Conservation (phyloP, 1,140 invertebrate species). For the Drosophila nigromelanica region DNA sequence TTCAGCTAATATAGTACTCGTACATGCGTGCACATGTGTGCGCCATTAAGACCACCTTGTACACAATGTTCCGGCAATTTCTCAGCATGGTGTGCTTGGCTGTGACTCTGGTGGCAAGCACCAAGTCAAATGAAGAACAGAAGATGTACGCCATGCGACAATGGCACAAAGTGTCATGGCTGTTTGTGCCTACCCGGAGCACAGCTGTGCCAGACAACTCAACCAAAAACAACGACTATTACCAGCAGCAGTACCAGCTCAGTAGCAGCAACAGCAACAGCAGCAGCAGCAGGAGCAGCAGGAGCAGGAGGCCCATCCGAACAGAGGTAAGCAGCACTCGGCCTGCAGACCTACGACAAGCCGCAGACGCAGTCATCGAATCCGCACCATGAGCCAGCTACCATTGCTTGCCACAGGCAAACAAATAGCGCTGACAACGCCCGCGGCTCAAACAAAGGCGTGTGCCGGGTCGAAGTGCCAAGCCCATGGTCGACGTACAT, state of each 20-base stretch:
- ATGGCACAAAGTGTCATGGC: slow-evolving; percentile 11
- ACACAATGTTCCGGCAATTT: slow-evolving; percentile 29
- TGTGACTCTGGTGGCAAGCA: slow-evolving; percentile 29
- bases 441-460: slow-evolving; percentile 43
- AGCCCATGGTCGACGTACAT: neutral
- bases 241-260: slow-evolving; percentile 18
- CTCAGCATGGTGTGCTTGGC: slow-evolving; percentile 30
- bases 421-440: slow-evolving; percentile 34
- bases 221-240: slow-evolving; percentile 39
- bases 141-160: slow-evolving; percentile 38
- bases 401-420: slow-evolving; percentile 15
- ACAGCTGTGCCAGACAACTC: slow-evolving; percentile 39
- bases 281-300: slow-evolving; percentile 7
- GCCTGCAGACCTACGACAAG: slow-evolving; percentile 24
- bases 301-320: neutral
- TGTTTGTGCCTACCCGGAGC: slow-evolving; percentile 6
- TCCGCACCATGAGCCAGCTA: slow-evolving; percentile 30
- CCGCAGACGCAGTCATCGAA: slow-evolving; percentile 53
- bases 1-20: slow-evolving; percentile 9
- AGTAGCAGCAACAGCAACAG: slow-evolving; percentile 9
- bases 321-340: neutral
- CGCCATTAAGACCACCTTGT: slow-evolving; percentile 19
- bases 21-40: slow-evolving; percentile 7
- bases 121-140: slow-evolving; percentile 50
- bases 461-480: slow-evolving; percentile 14